A percentile compares a stretch with the other conserved stretches of the same genome.
phyloP scores from a whole-genome alignment of 2,113 vertebrate species.

The Serinus canaria region DNA sequence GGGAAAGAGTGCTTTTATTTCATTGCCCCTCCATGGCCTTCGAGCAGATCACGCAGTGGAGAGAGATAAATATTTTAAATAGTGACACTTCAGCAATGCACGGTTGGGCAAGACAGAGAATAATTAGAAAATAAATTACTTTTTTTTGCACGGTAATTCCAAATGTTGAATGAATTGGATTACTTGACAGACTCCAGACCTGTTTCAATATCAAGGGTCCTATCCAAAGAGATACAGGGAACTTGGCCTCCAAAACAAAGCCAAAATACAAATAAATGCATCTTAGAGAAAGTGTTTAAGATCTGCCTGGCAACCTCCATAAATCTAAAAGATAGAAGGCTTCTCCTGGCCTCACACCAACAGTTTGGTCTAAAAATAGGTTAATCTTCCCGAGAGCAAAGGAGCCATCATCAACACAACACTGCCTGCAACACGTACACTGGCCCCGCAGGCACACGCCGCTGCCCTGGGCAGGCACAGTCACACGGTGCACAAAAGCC shows the following conservation, averaged over 20 bases:
- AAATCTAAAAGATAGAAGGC: constrained; percentile 70
- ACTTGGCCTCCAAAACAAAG: neutral
- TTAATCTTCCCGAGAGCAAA: constrained; percentile 74
- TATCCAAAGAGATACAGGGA: neutral
- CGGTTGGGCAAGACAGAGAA: constrained; percentile 79
- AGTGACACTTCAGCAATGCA: constrained; percentile 72
- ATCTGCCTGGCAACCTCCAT: constrained; percentile 73
- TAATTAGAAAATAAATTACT: constrained; percentile 87
- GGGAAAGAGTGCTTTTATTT: constrained; percentile 64
- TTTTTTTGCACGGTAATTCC: constrained; percentile 62
- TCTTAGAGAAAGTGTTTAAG: constrained; percentile 61
- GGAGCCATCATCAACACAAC: constrained; percentile 61
- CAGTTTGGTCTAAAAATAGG: constrained; percentile 74
- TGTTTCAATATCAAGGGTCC: neutral
- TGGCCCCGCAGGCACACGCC: neutral
- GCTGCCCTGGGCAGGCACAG: neutral
- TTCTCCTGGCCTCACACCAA: constrained; percentile 71
- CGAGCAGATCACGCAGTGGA: constrained; percentile 63
- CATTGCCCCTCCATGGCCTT: constrained; percentile 71
- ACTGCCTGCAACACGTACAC: neutral
- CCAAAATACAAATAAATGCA: constrained; percentile 43
- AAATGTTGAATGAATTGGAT: constrained; percentile 66
- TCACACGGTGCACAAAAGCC: neutral
- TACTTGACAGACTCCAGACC: constrained; percentile 46
- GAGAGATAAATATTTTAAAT: constrained; percentile 82